Percentiles rank a stretch among this genome's conserved stretches.
Evolutionary conservation across 2,888 invertebrate species (phyloP).

Genomic region (Spatulosminthurus flaviceps): DNA sequence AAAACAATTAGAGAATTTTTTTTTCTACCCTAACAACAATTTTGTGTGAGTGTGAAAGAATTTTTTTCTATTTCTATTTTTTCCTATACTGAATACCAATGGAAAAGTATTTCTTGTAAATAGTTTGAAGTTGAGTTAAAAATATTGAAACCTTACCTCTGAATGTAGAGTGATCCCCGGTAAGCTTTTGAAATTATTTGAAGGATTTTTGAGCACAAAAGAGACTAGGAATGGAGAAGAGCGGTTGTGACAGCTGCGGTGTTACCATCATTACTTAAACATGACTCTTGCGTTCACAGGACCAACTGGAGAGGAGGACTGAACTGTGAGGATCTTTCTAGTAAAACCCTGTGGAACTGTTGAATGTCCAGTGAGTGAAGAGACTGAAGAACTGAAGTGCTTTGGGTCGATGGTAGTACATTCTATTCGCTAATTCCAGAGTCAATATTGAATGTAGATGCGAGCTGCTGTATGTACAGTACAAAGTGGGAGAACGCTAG

Average conservation of each 20-base stretch:
- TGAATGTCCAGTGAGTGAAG: constrained; percentile 28
- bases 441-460: constrained; percentile 1
- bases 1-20: background rate
- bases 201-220: no score
- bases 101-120: background rate
- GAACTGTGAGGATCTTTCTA: background rate
- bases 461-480: background rate
- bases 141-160: background rate
- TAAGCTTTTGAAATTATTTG: no score
- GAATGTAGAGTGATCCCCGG: constrained; percentile 9
- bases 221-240: background rate
- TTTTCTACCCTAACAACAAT: background rate
- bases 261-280: constrained; percentile 22
- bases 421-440: constrained; percentile 18
- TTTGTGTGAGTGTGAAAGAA: no score
- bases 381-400: background rate
- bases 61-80: background rate
- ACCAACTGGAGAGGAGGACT: background rate
- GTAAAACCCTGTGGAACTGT: constrained; percentile 18
- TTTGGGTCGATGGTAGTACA: constrained; percentile 7
- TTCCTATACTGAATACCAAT: background rate
- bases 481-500: background rate
- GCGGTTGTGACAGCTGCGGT: constrained; percentile 24
- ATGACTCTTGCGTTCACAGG: constrained; percentile 15
- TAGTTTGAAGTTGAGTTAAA: background rate